phyloP scores from a whole-genome alignment of 1,140 invertebrate genomes.

The Drosophila novamexicana region DNA sequence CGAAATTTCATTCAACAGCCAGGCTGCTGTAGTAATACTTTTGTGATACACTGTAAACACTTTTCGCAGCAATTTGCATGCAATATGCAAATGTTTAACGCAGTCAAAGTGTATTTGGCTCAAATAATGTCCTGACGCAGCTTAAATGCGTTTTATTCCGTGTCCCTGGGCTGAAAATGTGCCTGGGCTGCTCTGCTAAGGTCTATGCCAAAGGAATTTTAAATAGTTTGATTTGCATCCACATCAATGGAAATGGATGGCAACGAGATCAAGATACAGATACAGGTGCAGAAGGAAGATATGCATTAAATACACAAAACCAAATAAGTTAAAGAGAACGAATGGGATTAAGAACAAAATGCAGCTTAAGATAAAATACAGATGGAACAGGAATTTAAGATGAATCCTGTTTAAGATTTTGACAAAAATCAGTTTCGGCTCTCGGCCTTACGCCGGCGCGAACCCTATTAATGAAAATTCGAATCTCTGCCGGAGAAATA shows the following conservation, averaged over 20 bases:
- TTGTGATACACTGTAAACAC: slow-evolving; percentile 19
- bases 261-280: not conserved
- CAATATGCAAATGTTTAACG: slow-evolving; percentile 32
- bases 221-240: not conserved
- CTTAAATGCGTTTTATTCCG: not conserved
- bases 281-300: not conserved
- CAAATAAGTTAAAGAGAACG: too few relatives aligned
- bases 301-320: not conserved
- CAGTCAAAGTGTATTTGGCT: slow-evolving; percentile 20
- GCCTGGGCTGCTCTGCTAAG: not conserved
- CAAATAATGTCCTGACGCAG: slow-evolving; percentile 12
- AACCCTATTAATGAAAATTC: not conserved
- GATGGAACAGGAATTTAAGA: too few relatives aligned
- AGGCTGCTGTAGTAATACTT: slow-evolving; percentile 4
- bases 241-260: not conserved
- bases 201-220: not conserved
- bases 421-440: too few relatives aligned
- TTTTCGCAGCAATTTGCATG: slow-evolving; percentile 23
- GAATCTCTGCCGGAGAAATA: not conserved
- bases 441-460: not conserved
- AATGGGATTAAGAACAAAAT: too few relatives aligned
- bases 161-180: not conserved
- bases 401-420: too few relatives aligned
- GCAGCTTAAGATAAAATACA: too few relatives aligned
- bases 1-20: not conserved